These are phyloP conservation scores for Azorinus chamasolen DNA, from an alignment of 2,888 invertebrate species.

Conservation along the genomic window DNA sequence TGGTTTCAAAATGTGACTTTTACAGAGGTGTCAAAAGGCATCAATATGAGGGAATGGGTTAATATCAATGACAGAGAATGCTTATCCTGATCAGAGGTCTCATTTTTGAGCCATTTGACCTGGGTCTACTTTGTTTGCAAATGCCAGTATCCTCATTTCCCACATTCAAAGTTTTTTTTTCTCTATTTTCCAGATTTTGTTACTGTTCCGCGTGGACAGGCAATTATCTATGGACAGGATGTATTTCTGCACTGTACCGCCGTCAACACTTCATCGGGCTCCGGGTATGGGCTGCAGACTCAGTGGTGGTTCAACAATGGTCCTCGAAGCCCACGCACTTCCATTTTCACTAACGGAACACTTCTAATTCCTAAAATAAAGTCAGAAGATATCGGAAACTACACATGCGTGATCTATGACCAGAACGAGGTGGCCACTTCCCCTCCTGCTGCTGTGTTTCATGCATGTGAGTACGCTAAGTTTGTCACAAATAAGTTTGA, in stretches of 20 bases:
- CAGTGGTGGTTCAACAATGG: slow-evolving; percentile 72
- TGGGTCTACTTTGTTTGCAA: too few relatives aligned
- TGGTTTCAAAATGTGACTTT: too few relatives aligned
- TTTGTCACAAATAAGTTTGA: too few relatives aligned
- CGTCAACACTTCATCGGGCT: slow-evolving; percentile 33
- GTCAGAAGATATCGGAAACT: slow-evolving; percentile 75
- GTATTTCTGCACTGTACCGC: slow-evolving; percentile 75
- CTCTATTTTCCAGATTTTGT: slow-evolving; percentile 72
- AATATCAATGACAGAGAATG: too few relatives aligned
- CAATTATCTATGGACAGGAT: slow-evolving; percentile 75
- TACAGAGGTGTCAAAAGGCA: too few relatives aligned
- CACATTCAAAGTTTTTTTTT: too few relatives aligned
- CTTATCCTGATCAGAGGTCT: too few relatives aligned
- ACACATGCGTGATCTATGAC: slow-evolving; percentile 74
- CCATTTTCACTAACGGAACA: slow-evolving; percentile 78
- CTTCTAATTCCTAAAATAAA: slow-evolving; percentile 73
- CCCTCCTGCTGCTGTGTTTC: slow-evolving; percentile 70
- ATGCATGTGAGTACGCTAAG: slow-evolving; percentile 77
- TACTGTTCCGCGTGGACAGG: slow-evolving; percentile 66
- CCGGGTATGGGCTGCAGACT: slow-evolving; percentile 51
- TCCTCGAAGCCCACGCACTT: slow-evolving; percentile 53
- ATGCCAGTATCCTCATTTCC: too few relatives aligned
- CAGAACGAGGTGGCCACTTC: slow-evolving; percentile 49
- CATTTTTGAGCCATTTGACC: too few relatives aligned
- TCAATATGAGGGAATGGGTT: too few relatives aligned